A percentile compares a stretch with the other conserved stretches of the same genome.
Conservation (phyloP, 2,797 vertebrate genomes). For the Sparidentex hasta region DNA sequence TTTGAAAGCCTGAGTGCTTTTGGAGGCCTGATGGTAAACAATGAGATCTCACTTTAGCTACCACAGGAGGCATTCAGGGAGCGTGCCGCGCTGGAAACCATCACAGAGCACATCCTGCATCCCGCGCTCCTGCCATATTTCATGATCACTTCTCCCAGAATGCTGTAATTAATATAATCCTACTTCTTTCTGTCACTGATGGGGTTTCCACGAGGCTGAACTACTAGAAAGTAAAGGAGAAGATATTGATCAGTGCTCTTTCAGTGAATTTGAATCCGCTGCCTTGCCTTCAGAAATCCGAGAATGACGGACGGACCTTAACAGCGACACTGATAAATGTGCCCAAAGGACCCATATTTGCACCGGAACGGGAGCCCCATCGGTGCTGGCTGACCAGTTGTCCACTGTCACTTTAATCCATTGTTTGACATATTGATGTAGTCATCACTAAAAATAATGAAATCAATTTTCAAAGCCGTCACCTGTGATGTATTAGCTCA, state of each 20-base stretch:
- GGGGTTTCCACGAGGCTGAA: neutral
- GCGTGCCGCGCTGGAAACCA: neutral
- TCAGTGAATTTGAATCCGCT: slow-evolving; percentile 25
- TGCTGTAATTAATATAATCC: slow-evolving; percentile 6
- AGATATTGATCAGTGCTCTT: slow-evolving; percentile 26
- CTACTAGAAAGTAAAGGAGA: neutral
- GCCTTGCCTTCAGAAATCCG: slow-evolving; percentile 24
- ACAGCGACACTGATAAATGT: slow-evolving; percentile 8
- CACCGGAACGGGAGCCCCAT: neutral
- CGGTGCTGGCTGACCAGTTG: slow-evolving; percentile 20
- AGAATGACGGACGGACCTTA: slow-evolving; percentile 11
- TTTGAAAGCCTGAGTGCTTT: slow-evolving; percentile 70
- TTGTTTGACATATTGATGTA: slow-evolving; percentile 69
- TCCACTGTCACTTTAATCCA: slow-evolving; percentile 40
- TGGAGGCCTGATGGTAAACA: slow-evolving; percentile 68
- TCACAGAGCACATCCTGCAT: neutral
- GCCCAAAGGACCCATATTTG: slow-evolving; percentile 9
- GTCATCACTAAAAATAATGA: slow-evolving; percentile 74
- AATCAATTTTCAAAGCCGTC: slow-evolving; percentile 75
- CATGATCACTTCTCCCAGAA: slow-evolving; percentile 31
- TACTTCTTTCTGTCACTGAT: neutral
- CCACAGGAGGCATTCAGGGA: slow-evolving; percentile 16
- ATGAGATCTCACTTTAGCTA: slow-evolving; percentile 57
- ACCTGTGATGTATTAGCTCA: slow-evolving; percentile 73
- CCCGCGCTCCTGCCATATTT: neutral